Conservation (phyloP, 2,113 vertebrate species). For the Glaucomys volans region DNA sequence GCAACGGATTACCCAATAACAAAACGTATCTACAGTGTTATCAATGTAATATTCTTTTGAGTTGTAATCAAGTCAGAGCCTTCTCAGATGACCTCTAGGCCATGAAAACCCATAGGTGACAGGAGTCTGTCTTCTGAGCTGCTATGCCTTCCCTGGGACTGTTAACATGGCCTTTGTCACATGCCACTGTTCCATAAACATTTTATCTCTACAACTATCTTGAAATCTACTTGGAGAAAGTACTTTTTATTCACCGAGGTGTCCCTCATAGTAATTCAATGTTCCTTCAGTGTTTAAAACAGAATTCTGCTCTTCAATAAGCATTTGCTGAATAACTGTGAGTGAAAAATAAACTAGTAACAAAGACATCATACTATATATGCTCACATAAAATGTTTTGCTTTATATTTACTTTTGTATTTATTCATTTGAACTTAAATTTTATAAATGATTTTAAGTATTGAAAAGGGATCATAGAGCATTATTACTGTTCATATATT, state of each 20-base stretch:
- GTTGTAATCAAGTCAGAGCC: not conserved
- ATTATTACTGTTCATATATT: conserved; percentile 7
- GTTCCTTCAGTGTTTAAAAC: not conserved
- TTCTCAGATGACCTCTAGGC: not conserved
- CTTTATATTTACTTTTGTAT: conserved; percentile 24
- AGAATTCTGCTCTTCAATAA: conserved; percentile 32
- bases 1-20: not conserved
- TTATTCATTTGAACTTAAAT: not conserved
- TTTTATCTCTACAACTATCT: not conserved
- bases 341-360: conserved; percentile 18
- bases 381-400: not conserved
- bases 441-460: not conserved
- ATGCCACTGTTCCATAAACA: not conserved
- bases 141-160: not conserved
- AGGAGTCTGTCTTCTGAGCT: not conserved
- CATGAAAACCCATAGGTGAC: not conserved
- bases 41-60: not conserved
- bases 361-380: not conserved
- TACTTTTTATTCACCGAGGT: not conserved
- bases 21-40: not conserved
- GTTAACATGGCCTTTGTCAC: not conserved
- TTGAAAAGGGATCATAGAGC: not conserved
- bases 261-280: not conserved
- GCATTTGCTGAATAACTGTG: conserved; percentile 10
- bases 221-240: not conserved